Evolutionary conservation across 2,113 vertebrate genomes (phyloP).

Genomic region (Microcebus jonahi): DNA sequence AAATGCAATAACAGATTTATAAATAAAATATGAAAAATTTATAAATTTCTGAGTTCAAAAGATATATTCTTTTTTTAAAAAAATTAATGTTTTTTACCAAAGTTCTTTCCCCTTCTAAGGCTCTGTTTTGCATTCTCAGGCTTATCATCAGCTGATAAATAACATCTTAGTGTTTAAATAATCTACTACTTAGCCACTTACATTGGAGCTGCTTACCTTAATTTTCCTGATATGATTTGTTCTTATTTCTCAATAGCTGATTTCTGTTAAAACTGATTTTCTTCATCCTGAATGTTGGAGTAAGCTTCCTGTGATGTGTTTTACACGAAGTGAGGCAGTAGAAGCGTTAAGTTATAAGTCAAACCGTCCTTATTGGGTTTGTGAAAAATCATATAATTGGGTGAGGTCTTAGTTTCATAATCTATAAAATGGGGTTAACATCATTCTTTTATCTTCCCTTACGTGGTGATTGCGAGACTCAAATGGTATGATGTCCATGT

Average conservation of each 20-base stretch:
- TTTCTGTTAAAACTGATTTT: not conserved
- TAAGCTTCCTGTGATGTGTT: not conserved
- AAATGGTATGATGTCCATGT: not conserved
- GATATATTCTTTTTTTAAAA: not conserved
- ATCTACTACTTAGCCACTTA: not conserved
- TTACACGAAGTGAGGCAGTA: not conserved
- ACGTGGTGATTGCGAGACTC: not conserved
- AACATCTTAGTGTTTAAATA: not conserved
- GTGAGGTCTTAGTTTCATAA: not conserved
- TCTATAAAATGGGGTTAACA: conserved; percentile 34
- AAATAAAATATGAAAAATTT: not conserved
- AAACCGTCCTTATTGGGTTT: not conserved
- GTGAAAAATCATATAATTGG: not conserved
- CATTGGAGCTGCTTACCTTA: not conserved
- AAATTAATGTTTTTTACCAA: not conserved
- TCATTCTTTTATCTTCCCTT: not conserved
- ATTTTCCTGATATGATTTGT: not conserved
- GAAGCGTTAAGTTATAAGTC: not conserved
- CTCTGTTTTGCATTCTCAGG: not conserved
- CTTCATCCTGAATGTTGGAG: not conserved
- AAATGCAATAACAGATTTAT: not conserved
- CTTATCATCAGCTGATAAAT: conserved; percentile 14
- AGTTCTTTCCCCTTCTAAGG: not conserved
- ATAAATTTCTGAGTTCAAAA: conserved; percentile 7
- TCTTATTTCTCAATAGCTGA: not conserved